Evolutionary conservation across 2,797 vertebrate species (phyloP).

Genomic region (Otus scops): DNA sequence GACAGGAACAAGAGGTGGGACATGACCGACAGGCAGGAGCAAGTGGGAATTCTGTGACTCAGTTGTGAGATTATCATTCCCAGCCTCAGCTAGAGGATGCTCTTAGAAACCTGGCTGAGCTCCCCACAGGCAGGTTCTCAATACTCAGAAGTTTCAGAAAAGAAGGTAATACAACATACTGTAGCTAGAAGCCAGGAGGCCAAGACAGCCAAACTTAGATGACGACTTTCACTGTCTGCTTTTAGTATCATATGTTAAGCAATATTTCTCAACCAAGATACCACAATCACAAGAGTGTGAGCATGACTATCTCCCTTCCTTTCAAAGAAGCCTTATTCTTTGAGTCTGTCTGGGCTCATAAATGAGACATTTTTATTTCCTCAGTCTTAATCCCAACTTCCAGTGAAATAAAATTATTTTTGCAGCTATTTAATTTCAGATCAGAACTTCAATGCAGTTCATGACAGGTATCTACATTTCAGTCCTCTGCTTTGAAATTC

Average conservation of each 20-base stretch:
- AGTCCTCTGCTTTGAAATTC: neutral
- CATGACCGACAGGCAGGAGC: fast-evolving
- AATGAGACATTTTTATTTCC: neutral
- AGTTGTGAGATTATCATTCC: fast-evolving
- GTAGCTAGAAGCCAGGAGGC: neutral
- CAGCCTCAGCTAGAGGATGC: neutral
- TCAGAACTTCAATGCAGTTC: neutral
- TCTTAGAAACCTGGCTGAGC: neutral
- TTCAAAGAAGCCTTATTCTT: neutral
- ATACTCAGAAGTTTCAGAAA: neutral
- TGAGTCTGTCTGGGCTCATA: neutral
- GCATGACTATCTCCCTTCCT: neutral
- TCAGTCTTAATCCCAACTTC: neutral
- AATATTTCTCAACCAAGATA: neutral
- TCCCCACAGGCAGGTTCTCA: fast-evolving
- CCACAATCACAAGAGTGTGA: neutral
- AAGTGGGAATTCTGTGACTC: neutral
- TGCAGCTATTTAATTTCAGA: neutral
- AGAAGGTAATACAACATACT: neutral
- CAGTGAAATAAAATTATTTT: neutral
- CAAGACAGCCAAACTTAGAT: neutral
- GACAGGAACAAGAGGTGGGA: neutral
- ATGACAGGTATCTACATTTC: neutral
- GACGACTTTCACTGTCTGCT: neutral
- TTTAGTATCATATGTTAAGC: neutral